Percentiles rank a stretch among this genome's conserved stretches.
These are phyloP conservation scores for Psittacus erithacus DNA, from an alignment of 2,113 vertebrate genomes.

Conservation along the genomic window DNA sequence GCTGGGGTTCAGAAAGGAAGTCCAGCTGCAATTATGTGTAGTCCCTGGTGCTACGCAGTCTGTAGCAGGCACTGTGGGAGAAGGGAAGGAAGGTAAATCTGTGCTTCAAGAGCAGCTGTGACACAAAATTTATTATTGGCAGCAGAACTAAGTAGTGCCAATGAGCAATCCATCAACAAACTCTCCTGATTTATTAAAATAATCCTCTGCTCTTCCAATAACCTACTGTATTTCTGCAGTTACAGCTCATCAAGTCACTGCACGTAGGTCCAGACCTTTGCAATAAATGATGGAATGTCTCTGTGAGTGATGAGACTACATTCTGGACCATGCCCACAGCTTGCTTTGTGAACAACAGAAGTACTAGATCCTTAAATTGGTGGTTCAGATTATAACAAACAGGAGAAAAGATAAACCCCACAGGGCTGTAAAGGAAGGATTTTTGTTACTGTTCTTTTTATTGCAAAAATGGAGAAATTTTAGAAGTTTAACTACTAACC, in stretches of 20 bases:
- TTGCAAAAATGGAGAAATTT: not conserved
- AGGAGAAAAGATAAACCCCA: not conserved
- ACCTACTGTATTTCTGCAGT: not conserved
- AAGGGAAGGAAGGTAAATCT: not conserved
- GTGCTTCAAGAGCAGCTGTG: not conserved
- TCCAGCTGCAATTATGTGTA: not conserved
- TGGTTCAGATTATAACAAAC: not conserved
- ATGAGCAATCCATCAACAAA: not conserved
- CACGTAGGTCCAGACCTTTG: not conserved
- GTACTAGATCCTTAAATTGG: not conserved
- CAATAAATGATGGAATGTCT: not conserved
- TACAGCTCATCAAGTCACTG: not conserved
- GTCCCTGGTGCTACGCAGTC: not conserved
- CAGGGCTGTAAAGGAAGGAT: not conserved
- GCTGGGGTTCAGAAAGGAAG: not conserved
- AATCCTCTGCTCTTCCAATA: not conserved
- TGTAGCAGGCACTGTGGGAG: not conserved
- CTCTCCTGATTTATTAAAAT: not conserved
- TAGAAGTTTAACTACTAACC: accelerated
- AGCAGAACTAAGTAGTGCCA: not conserved
- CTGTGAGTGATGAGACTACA: not conserved
- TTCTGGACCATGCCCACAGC: too few species aligned
- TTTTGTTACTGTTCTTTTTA: not conserved
- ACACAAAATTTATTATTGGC: not conserved
- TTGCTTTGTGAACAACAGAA: not conserved